Evolutionary conservation across 2,113 vertebrate species (phyloP).

Genomic region (Bubalus kerabau): DNA sequence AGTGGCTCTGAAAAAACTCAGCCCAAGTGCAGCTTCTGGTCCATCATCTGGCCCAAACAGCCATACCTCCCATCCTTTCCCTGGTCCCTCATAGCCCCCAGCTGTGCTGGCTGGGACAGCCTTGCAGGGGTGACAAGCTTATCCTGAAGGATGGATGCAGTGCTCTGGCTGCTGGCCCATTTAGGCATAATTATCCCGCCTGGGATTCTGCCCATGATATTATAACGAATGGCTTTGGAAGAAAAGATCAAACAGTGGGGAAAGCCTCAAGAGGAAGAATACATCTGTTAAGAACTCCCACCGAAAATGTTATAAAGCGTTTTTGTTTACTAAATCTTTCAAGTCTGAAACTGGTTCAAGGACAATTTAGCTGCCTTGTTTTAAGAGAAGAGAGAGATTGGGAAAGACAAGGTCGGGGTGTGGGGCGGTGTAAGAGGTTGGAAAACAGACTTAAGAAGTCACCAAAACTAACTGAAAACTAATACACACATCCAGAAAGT

Average conservation of each 20-base stretch:
- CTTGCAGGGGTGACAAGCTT: background rate
- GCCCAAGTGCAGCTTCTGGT: background rate
- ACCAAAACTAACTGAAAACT: slow-evolving; percentile 61
- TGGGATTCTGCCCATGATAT: slow-evolving; percentile 55
- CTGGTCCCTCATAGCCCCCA: background rate
- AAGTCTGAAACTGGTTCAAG: slow-evolving; percentile 70
- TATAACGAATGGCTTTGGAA: slow-evolving; percentile 63
- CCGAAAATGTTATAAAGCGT: slow-evolving; percentile 62
- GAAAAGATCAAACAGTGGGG: slow-evolving; percentile 58
- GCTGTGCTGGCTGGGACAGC: background rate
- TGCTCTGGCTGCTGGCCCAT: background rate
- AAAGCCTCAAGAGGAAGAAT: slow-evolving; percentile 66
- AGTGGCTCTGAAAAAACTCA: slow-evolving; percentile 5
- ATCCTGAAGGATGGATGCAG: background rate
- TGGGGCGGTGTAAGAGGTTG: background rate
- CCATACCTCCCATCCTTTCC: background rate
- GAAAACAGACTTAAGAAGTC: slow-evolving; percentile 25
- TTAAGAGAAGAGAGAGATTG: background rate
- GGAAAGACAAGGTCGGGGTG: background rate
- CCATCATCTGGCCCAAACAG: background rate
- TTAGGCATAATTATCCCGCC: slow-evolving; percentile 44
- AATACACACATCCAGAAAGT: background rate
- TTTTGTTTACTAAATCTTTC: slow-evolving; percentile 74
- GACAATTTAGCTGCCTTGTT: slow-evolving; percentile 42
- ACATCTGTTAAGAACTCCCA: slow-evolving; percentile 70